Base-by-base conservation (phyloP, 2,888 invertebrate species). In the Oxyteleia sp. region DNA sequence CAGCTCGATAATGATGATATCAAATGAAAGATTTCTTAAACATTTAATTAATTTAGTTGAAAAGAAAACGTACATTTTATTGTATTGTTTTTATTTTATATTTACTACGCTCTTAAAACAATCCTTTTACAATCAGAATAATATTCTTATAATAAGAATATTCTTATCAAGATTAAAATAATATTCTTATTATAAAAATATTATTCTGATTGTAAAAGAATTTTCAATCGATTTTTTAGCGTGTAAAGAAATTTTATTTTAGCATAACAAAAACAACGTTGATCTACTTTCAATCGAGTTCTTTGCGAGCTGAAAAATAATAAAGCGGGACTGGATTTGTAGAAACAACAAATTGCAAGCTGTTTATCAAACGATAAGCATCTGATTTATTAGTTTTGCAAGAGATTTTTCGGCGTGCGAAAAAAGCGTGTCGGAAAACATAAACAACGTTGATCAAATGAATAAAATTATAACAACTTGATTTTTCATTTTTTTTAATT, bases 381-480 rank as follows among this genome's bases (percentile, higher is more conserved):
- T 18, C 3, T 35, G 55, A 55, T 35, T 55, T 55, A 55, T 55
- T 55, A 18, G 18, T 35, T 55, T 35, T n/a, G 13, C 35, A 15
- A 53, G 29, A 15, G 23, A 55, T 13, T 35, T 35, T 53, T 32
- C 20, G 47, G 20, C 10, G 15, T 23, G 0, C 53, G 23, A 13
- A 32, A 16, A 16, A 3, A 49, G n/a, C 32, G 8, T 32, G 16
- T 53, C 13, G 16, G 53, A 53, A 53, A 55, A 35, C n/a, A 35
- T 35, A 55, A 55, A 55, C 16, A 55, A 55, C 11, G 29, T 18
- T 35, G n/a, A 35, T 10, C 55, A 55, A 55, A 55, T 18, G 55
- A 55, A 55, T 55, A 55, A 55, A 55, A 55, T 35, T 35, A 55
- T 18, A 18, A 55, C 18, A 5, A 55, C 35, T 55, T 35, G 55